Conservation (phyloP, 2,888 invertebrate species). For the Cyclophora punctaria region DNA sequence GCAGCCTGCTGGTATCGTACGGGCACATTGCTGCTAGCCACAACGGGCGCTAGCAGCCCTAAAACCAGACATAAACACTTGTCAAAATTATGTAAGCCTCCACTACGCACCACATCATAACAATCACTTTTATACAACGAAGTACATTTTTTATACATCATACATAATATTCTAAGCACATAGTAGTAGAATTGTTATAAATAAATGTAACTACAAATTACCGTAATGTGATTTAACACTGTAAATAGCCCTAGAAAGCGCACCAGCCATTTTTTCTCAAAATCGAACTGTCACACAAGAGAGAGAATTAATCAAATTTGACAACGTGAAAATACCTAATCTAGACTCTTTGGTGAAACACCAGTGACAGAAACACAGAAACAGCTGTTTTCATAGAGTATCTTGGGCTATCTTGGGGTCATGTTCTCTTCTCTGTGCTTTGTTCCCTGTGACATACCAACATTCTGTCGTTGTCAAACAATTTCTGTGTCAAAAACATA, state of each 20-base stretch:
- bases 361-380: no score
- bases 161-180: background rate
- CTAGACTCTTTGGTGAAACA: no score
- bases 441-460: no score
- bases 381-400: no score
- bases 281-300: slow-evolving; percentile 6
- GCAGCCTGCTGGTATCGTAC: slow-evolving; percentile 75
- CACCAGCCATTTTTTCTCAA: slow-evolving; percentile 81
- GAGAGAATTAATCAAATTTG: no score
- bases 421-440: no score
- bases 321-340: no score
- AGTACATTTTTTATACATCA: background rate
- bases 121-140: slow-evolving; percentile 8
- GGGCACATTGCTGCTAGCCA: slow-evolving; percentile 60
- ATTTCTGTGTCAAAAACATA: no score
- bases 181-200: background rate
- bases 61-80: slow-evolving; percentile 29
- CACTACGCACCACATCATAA: slow-evolving; percentile 31
- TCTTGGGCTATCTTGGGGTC: no score
- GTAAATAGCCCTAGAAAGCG: slow-evolving; percentile 79
- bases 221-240: slow-evolving; percentile 75
- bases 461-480: no score
- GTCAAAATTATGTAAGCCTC: slow-evolving; percentile 69
- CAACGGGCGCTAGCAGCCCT: slow-evolving; percentile 68
- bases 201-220: slow-evolving; percentile 45